Evolutionary conservation across 2,113 vertebrate genomes (phyloP), one percentile per base, ranked within the genome.

Genomic region (Bujurquina vittata): DNA sequence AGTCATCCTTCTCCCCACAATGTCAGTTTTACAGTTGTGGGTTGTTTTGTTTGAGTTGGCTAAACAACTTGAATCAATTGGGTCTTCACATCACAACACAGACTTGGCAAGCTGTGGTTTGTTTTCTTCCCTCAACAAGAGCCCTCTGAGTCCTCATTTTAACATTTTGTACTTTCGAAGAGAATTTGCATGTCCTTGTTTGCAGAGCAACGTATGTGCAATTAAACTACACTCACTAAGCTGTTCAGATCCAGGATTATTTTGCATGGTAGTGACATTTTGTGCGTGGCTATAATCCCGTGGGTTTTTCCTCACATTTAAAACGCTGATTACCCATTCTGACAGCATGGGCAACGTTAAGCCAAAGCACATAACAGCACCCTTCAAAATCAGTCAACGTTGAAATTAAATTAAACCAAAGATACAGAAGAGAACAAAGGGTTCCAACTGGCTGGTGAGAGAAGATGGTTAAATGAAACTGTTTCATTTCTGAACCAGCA

Each of bases 361-460:
- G 87, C 87, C 81, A 84, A 75, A 85, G 80, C 78, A 77, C 83
- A 86, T 58, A 88, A 87, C 84, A 14, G 22, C 82, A 79, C 80
- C 80, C 84, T 89, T 92, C 88, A 90, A 84, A 90, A 84, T 72
- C 92, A 87, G 84, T 91, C 86, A 83, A 89, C 75, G 59, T 37
- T 92, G 91, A 93, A 91, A 92, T 91, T 78, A 90, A 91, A 89
- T 91, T 77, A 89, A 92, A 89, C 17, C 23, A 77, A 89, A 90
- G 77, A 84, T 90, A 88, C 83, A 86, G 74, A 87, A 79, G 7
- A 67, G 80, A 88, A 90, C 85, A 87, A 90, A 89, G 75, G 79
- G 78, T 80, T 90, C 74, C 67, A 35, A 81, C 37, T 84, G 79
- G 75, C 57, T 85, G 59, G 58, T 54, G 73, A 87, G 80, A 83